Percentiles rank a stretch among this genome's conserved stretches.
phyloP scores from a whole-genome alignment of 2,113 vertebrate genomes.

The Synchiropus splendidus region DNA sequence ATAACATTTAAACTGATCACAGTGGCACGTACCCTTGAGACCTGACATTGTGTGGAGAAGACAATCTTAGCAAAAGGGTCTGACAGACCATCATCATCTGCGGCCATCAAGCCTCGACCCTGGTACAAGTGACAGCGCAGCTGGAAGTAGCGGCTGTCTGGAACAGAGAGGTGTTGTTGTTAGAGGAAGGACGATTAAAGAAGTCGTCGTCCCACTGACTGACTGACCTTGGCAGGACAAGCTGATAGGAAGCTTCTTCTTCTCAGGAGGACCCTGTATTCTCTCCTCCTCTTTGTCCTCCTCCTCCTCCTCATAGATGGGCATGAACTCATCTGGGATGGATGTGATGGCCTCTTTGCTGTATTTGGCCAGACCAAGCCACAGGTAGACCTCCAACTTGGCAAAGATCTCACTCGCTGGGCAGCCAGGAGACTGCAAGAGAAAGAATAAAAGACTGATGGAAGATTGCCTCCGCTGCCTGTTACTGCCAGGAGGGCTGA shows the following conservation, averaged over 20 bases:
- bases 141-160: slow-evolving; percentile 85
- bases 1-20: background rate
- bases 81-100: slow-evolving; percentile 83
- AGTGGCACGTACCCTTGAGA: slow-evolving; percentile 67
- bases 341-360: slow-evolving; percentile 70
- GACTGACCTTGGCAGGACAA: slow-evolving; percentile 75
- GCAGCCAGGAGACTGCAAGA: slow-evolving; percentile 66
- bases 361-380: slow-evolving; percentile 83
- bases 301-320: slow-evolving; percentile 50
- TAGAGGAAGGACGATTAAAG: background rate
- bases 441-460: too few relatives aligned
- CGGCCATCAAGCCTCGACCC: slow-evolving; percentile 79
- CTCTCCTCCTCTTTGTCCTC: slow-evolving; percentile 20
- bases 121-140: slow-evolving; percentile 88
- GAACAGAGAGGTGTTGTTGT: background rate
- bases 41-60: slow-evolving; percentile 84
- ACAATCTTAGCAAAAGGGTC: slow-evolving; percentile 82
- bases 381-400: slow-evolving; percentile 86
- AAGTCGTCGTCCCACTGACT: background rate
- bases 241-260: slow-evolving; percentile 54
- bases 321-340: slow-evolving; percentile 76
- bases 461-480: too few relatives aligned
- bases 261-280: background rate
- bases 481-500: too few relatives aligned
- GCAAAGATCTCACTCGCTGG: slow-evolving; percentile 76